Evolutionary conservation across 2,113 vertebrate species (phyloP).

Genomic region (Myxocyprinus asiaticus): DNA sequence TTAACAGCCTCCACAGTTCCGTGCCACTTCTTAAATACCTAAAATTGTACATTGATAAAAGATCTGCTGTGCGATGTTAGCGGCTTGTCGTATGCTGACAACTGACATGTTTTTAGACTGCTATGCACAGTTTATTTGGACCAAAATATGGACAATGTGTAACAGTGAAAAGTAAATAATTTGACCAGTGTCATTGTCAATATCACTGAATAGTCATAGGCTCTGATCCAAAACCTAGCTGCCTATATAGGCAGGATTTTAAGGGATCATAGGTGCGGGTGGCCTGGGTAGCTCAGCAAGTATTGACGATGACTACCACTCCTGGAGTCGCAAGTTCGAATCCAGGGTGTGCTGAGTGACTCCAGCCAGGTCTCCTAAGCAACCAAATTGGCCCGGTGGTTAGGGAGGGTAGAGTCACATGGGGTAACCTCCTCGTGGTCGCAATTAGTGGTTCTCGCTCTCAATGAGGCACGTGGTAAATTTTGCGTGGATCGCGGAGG

Average conservation of each 20-base stretch:
- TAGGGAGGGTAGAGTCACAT: no score
- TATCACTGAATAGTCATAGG: neutral
- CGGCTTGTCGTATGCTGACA: neutral
- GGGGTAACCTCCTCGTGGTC: no score
- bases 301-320: no score
- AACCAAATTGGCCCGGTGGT: no score
- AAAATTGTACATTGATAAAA: slow-evolving; percentile 10
- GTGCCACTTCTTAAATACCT: slow-evolving; percentile 12
- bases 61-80: slow-evolving; percentile 1
- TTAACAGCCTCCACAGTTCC: slow-evolving; percentile 1
- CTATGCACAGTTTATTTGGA: neutral
- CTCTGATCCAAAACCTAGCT: neutral
- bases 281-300: no score
- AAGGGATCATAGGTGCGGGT: neutral
- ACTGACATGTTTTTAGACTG: neutral
- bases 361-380: no score
- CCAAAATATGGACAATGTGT: neutral
- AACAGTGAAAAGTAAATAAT: slow-evolving; percentile 14
- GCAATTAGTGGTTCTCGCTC: no score
- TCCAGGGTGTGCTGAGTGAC: no score
- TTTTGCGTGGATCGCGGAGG: no score
- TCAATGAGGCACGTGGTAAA: no score
- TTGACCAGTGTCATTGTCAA: neutral
- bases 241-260: neutral
- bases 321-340: no score